Conservation (phyloP, 2,888 invertebrate genomes). For the Shargacucullia verbasci region DNA sequence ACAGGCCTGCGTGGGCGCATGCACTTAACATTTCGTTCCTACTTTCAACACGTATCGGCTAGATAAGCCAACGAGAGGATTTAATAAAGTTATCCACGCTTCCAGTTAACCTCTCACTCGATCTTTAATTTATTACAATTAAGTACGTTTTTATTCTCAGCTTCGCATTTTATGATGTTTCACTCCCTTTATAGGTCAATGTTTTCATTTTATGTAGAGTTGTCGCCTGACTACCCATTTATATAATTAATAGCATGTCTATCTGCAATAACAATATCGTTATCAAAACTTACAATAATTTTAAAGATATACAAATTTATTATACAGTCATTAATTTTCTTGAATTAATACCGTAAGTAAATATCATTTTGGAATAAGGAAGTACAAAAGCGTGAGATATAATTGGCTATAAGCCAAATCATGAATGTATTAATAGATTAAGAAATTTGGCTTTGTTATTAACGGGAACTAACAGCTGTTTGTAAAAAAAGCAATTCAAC, state of each 20-base stretch:
- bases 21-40: constrained; percentile 78
- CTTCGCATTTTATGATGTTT: background rate
- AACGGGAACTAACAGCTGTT: constrained; percentile 27
- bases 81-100: constrained; percentile 76
- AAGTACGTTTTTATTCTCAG: constrained; percentile 1
- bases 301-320: constrained; percentile 15
- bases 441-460: constrained; percentile 24
- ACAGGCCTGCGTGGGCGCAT: constrained; percentile 72
- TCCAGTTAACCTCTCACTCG: constrained; percentile 59
- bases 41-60: constrained; percentile 76
- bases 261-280: constrained; percentile 15
- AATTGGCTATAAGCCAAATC: constrained; percentile 33
- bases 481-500: constrained; percentile 12
- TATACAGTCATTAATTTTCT: constrained; percentile 14
- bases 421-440: constrained; percentile 12
- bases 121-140: constrained; percentile 36
- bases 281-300: constrained; percentile 20
- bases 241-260: constrained; percentile 19
- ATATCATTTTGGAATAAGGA: constrained; percentile 29
- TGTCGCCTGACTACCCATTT: constrained; percentile 3
- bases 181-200: constrained; percentile 10
- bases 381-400: constrained; percentile 20
- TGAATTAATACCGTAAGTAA: constrained; percentile 21
- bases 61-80: constrained; percentile 69
- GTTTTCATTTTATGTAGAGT: constrained; percentile 1